Evolutionary conservation across 2,113 vertebrate species (phyloP), one percentile per base, ranked within the genome.

Genomic region (Lepisosteus osseus): DNA sequence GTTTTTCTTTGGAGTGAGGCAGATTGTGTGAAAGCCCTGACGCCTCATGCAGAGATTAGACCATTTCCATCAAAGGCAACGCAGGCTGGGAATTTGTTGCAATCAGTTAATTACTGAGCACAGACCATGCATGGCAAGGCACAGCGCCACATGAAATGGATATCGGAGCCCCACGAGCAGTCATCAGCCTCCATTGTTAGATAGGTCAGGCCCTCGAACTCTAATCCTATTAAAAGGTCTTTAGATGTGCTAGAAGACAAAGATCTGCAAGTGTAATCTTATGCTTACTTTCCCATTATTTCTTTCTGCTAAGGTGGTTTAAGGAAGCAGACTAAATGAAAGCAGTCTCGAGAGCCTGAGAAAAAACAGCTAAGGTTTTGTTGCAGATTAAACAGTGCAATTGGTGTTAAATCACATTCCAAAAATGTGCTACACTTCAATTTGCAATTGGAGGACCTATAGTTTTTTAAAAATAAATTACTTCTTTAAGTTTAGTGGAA

Each of bases 161-260:
- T 7, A 6, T 70, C 59, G 2, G 3, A 72, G 80, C 72, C 71
- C 76, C 72, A 9, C 47, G 5, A 9, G 9, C 47, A 51, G 47
- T 72, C 67, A 54, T 44, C 61, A 9, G 57, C 68, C 77, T 68
- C 73, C 62, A 77, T 64, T 84, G 77, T 79, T 14, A 11, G n/a
- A 42, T 6, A 74, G 78, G 81, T 83, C 78, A 78, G 70, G 73
- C 61, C 72, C 71, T 67, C 77, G 63, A 4, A 15, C 29, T 67
- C 70, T 87, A 87, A 88, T 89, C 87, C 86, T 80, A 82, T 90
- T 86, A 82, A 86, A 86, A 85, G 67, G 3, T 69, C 73, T 77
- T 79, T 76, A 75, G 79, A 80, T 84, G 80, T 70, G 72, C 81
- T 76, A 72, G 47, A 63, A 72, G 72, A 80, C 76, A 88, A 84